These are phyloP conservation scores for Lasiurus cinereus DNA, from an alignment of 2,113 vertebrate species.

Conservation along the genomic window DNA sequence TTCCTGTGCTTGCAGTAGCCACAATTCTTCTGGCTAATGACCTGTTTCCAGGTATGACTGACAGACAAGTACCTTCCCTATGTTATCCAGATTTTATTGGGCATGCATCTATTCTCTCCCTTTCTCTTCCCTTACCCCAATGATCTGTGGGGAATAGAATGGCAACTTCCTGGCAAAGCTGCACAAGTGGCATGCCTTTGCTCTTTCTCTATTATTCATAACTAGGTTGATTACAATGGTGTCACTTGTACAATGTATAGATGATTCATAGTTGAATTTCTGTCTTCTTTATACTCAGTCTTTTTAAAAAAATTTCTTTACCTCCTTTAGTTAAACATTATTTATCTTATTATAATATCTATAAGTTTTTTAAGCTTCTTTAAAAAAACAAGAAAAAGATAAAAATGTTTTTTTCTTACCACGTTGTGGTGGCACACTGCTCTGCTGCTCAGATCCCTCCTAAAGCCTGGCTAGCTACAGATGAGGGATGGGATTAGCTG, in stretches of 20 bases:
- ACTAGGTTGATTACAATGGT: too few species aligned
- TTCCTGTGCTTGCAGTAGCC: too few species aligned
- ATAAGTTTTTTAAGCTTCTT: neutral
- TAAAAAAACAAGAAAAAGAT: neutral
- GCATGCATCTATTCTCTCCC: too few species aligned
- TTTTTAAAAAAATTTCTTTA: neutral
- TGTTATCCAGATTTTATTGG: too few species aligned
- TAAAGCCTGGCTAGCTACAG: neutral
- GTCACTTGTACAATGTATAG: neutral
- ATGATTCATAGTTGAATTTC: neutral
- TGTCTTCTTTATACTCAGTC: neutral
- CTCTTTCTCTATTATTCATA: too few species aligned
- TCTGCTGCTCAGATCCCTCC: neutral
- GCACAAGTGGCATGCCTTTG: too few species aligned
- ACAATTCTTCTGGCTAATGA: too few species aligned
- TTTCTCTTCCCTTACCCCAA: too few species aligned
- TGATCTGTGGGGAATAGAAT: too few species aligned
- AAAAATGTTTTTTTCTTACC: neutral
- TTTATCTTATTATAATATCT: neutral
- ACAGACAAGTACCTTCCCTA: too few species aligned
- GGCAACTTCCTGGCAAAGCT: too few species aligned
- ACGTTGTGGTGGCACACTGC: neutral
- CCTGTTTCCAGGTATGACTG: too few species aligned
- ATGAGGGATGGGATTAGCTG: neutral
- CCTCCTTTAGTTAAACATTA: neutral